Conservation (phyloP, 2,113 vertebrate genomes). For the Lampris megalopsis region DNA sequence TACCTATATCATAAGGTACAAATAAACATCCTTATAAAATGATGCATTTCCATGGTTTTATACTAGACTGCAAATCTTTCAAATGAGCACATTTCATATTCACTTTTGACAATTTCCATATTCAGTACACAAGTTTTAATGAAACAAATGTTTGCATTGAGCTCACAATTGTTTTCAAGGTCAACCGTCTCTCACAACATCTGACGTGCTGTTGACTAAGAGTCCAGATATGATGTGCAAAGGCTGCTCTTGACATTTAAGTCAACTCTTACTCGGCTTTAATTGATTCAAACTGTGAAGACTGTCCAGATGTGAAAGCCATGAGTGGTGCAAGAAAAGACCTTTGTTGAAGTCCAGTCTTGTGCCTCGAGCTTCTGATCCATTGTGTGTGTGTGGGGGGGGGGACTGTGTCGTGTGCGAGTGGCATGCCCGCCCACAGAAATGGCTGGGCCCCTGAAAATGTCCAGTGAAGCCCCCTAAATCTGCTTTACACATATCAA, state of each 20-base stretch:
- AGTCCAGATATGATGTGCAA: conserved; percentile 9
- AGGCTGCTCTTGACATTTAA: not conserved
- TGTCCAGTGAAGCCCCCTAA: no score
- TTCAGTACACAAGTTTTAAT: conserved; percentile 53
- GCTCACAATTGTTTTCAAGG: conserved; percentile 27
- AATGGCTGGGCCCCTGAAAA: no score
- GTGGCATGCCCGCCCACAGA: no score
- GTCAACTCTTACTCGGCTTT: conserved; percentile 5
- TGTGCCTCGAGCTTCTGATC: conserved; percentile 21
- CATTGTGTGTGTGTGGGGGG: conserved; percentile 3
- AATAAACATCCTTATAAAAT: conserved; percentile 80
- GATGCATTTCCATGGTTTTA: conserved; percentile 65
- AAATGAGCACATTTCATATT: conserved; percentile 48
- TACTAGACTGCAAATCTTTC: conserved; percentile 54
- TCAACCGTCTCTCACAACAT: conserved; percentile 7
- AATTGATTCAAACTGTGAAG: conserved; percentile 2
- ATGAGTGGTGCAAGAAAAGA: not conserved
- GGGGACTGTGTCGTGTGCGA: conserved; percentile 12
- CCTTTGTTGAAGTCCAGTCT: conserved; percentile 13
- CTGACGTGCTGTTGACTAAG: not conserved
- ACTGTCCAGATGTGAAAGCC: conserved; percentile 11
- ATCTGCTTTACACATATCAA: no score
- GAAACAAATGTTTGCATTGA: conserved; percentile 62
- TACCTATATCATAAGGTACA: conserved; percentile 72
- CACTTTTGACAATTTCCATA: conserved; percentile 55